Evolutionary conservation across 2,113 vertebrate genomes (phyloP).

Genomic region (Mastomys natalensis): DNA sequence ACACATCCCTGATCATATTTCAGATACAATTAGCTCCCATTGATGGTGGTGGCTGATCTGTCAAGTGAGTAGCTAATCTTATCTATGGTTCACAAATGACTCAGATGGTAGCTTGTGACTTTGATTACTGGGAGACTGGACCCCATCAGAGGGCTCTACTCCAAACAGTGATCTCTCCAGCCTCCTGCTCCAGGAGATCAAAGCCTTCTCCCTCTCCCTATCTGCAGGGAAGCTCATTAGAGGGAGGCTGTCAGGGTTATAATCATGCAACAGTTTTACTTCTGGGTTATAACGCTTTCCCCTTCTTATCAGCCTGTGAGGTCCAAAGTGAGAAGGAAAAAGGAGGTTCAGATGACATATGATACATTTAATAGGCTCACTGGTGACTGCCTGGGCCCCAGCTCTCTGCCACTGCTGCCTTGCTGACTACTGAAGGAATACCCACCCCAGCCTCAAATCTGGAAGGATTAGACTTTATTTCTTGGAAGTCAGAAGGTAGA

Average conservation of each 20-base stretch:
- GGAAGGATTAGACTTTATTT: background rate
- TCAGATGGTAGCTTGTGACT: slow-evolving; percentile 89
- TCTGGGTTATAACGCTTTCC: slow-evolving; percentile 86
- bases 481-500: background rate
- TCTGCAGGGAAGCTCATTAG: slow-evolving; percentile 89
- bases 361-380: slow-evolving; percentile 79
- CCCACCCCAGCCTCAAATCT: background rate
- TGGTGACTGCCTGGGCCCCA: slow-evolving; percentile 62
- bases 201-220: slow-evolving; percentile 86
- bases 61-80: slow-evolving; percentile 85
- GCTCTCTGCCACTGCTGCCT: slow-evolving; percentile 52
- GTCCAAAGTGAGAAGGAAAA: slow-evolving; percentile 88
- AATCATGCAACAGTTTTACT: slow-evolving; percentile 88
- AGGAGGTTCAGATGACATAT: slow-evolving; percentile 86
- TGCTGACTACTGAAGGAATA: slow-evolving; percentile 40
- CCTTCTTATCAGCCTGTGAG: slow-evolving; percentile 88
- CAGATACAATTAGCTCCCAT: slow-evolving; percentile 85
- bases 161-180: slow-evolving; percentile 88
- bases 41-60: slow-evolving; percentile 82
- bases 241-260: slow-evolving; percentile 87
- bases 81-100: slow-evolving; percentile 88
- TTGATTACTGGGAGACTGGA: slow-evolving; percentile 85
- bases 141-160: slow-evolving; percentile 86
- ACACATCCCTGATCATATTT: slow-evolving; percentile 73
- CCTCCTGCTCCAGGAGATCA: slow-evolving; percentile 86